Evolutionary conservation across 1,140 invertebrate genomes (phyloP).

Genomic region (Rhopalosiphum padi): DNA sequence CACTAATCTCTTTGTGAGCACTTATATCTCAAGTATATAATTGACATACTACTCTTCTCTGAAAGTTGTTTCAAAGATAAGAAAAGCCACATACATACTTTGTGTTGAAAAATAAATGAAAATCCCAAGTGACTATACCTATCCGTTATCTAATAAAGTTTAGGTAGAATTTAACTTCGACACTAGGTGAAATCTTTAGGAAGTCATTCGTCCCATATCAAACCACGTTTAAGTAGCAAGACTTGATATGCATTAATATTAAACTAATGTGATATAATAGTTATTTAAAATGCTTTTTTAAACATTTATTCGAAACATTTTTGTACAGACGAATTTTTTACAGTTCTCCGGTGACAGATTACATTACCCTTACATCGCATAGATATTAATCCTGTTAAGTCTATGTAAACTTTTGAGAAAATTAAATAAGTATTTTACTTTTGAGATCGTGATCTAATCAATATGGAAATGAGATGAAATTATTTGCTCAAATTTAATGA

Average conservation of each 20-base stretch:
- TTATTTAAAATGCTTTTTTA: neutral
- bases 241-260: neutral
- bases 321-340: neutral
- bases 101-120: conserved; percentile 6
- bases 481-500: too few species aligned
- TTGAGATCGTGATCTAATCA: too few species aligned
- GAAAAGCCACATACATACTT: neutral
- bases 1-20: neutral
- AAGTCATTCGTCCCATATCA: neutral
- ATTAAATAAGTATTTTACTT: neutral
- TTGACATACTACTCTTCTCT: neutral
- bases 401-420: neutral
- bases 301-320: neutral
- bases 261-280: neutral
- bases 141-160: conserved; percentile 23
- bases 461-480: too few species aligned
- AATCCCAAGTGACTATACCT: neutral
- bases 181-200: neutral
- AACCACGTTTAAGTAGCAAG: neutral
- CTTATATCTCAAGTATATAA: neutral
- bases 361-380: neutral
- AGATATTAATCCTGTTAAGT: neutral
- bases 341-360: neutral
- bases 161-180: neutral
- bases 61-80: neutral